Percentiles rank a stretch among this genome's conserved stretches.
These are phyloP conservation scores for Furcula furcula DNA, from an alignment of 2,888 invertebrate genomes.

Conservation along the genomic window DNA sequence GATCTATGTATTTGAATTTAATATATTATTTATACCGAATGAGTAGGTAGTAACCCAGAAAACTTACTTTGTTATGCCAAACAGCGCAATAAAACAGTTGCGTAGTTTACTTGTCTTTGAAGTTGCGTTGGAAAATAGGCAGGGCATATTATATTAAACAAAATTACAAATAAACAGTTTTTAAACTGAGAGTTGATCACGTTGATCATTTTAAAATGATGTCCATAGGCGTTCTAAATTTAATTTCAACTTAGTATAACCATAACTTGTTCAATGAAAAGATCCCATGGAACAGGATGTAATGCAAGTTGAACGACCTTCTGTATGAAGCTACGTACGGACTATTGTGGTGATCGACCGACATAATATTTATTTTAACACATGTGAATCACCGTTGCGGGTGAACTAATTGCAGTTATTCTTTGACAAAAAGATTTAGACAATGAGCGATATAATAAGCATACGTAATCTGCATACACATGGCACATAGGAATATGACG, in stretches of 20 bases:
- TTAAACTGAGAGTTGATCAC: too few species aligned
- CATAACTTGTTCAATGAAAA: constrained; percentile 20
- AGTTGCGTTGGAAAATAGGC: too few species aligned
- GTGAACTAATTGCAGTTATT: constrained; percentile 27
- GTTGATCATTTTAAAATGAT: too few species aligned
- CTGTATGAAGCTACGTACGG: constrained; percentile 43
- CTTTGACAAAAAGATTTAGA: constrained; percentile 1
- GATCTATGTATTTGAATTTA: not conserved
- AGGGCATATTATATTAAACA: too few species aligned
- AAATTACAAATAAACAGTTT: too few species aligned
- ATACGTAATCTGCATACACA: too few species aligned
- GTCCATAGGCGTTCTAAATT: not conserved
- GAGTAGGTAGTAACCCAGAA: constrained; percentile 11
- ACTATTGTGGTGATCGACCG: constrained; percentile 46
- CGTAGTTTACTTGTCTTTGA: constrained; percentile 15
- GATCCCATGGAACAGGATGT: constrained; percentile 50
- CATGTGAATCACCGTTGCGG: constrained; percentile 49
- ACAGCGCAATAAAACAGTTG: constrained; percentile 17
- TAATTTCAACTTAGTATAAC: too few species aligned
- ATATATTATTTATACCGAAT: constrained; percentile 2
- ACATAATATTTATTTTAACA: constrained; percentile 41
- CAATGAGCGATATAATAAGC: too few species aligned
- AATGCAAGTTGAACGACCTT: constrained; percentile 63
- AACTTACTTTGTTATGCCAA: constrained; percentile 7
- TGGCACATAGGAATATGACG: too few species aligned